These are phyloP conservation scores for Sturmia bella DNA, from an alignment of 2,888 invertebrate species.

Conservation along the genomic window DNA sequence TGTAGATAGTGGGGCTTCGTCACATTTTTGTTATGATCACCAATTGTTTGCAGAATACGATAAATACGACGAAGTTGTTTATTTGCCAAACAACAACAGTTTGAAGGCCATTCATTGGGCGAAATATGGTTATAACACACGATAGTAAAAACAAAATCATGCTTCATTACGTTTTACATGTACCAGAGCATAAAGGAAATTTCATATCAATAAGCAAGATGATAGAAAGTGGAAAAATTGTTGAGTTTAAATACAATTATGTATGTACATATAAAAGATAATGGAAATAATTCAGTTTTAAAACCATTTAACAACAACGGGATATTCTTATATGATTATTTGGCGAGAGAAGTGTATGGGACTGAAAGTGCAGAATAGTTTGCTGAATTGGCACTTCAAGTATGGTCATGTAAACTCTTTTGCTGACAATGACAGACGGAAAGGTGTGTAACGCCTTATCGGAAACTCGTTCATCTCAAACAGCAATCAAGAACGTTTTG, in stretches of 20 bases:
- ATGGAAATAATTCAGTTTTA: constrained; percentile 18
- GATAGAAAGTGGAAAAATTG: constrained; percentile 14
- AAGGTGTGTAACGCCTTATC: no score
- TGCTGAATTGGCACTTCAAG: constrained; percentile 4
- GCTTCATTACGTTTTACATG: constrained; percentile 25
- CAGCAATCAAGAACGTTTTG: no score
- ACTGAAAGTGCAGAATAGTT: background rate
- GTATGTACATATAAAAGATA: constrained; percentile 18
- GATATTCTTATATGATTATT: constrained; percentile 14
- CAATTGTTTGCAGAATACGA: constrained; percentile 4
- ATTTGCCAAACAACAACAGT: constrained; percentile 26
- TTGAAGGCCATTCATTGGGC: constrained; percentile 5
- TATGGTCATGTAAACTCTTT: constrained; percentile 32
- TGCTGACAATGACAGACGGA: no score
- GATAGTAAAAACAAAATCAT: constrained; percentile 2
- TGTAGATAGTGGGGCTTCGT: constrained; percentile 37
- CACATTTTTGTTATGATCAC: constrained; percentile 18
- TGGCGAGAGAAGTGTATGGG: constrained; percentile 19
- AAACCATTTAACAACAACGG: constrained; percentile 28
- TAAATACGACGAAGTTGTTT: constrained; percentile 6
- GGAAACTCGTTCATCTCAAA: no score
- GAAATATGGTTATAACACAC: constrained; percentile 12
- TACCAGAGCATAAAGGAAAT: constrained; percentile 35
- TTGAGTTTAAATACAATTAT: constrained; percentile 19
- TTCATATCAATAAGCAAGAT: constrained; percentile 32